A percentile compares a stretch with the other conserved stretches of the same genome.
Conservation (phyloP, 1,140 invertebrate genomes). For the Drosophila pseudoobscura region DNA sequence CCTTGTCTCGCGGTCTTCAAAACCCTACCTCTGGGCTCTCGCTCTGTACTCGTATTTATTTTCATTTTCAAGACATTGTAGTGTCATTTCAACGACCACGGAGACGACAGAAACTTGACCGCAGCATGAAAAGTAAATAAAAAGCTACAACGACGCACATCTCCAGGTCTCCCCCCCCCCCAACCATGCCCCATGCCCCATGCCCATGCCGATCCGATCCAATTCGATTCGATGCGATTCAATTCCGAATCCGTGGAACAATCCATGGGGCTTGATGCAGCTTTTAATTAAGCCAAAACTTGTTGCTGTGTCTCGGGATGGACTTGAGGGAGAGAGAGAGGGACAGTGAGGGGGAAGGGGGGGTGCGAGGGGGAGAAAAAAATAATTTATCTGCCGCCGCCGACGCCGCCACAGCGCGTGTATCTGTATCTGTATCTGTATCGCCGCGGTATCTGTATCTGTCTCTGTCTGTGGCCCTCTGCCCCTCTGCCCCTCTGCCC, state of each 20-base stretch:
- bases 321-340: constrained; percentile 17
- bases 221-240: constrained; percentile 45
- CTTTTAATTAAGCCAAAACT: constrained; percentile 80
- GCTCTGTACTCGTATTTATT: constrained; percentile 65
- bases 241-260: constrained; percentile 69
- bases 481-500: constrained; percentile 9
- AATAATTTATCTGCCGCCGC: constrained; percentile 75
- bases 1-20: no score
- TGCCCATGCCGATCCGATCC: constrained; percentile 33
- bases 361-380: constrained; percentile 32
- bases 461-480: constrained; percentile 9
- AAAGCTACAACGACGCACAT: constrained; percentile 41
- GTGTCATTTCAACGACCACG: constrained; percentile 77
- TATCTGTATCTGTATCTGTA: constrained; percentile 62
- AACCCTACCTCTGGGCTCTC: no score
- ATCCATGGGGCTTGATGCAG: constrained; percentile 67
- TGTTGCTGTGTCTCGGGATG: constrained; percentile 57
- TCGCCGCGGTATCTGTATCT: constrained; percentile 58
- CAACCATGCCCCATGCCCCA: background rate
- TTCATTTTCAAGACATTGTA: constrained; percentile 80
- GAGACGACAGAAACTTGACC: constrained; percentile 34
- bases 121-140: constrained; percentile 77
- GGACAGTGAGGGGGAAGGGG: constrained; percentile 27
- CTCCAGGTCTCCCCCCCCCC: constrained; percentile 1
- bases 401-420: constrained; percentile 29